Evolutionary conservation across 1,140 invertebrate genomes (phyloP).

Genomic region (Ostrea denselamellosa): DNA sequence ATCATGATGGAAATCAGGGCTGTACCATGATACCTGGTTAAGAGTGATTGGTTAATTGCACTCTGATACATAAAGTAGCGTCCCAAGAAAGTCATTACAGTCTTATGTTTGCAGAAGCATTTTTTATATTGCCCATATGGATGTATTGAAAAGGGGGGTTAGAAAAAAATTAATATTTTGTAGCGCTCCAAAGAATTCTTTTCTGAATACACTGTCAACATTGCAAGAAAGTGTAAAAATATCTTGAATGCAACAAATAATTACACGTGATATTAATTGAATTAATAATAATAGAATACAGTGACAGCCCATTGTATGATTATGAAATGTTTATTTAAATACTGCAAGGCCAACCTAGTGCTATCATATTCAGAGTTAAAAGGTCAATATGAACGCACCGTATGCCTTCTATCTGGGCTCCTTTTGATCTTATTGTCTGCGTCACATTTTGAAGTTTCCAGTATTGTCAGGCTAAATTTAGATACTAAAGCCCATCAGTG

Average conservation of each 20-base stretch:
- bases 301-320: constrained; percentile 40
- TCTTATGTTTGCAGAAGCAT: constrained; percentile 28
- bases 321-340: constrained; percentile 50
- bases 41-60: constrained; percentile 36
- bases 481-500: constrained; percentile 35
- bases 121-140: constrained; percentile 36
- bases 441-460: constrained; percentile 33
- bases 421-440: constrained; percentile 39
- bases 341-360: constrained; percentile 32
- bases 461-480: constrained; percentile 38
- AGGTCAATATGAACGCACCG: constrained; percentile 44
- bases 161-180: constrained; percentile 40
- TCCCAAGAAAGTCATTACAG: constrained; percentile 33
- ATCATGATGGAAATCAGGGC: constrained; percentile 21
- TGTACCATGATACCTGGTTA: constrained; percentile 30
- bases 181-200: constrained; percentile 29
- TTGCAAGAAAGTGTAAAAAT: constrained; percentile 43
- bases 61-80: constrained; percentile 35
- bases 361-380: constrained; percentile 46
- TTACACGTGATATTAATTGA: constrained; percentile 39
- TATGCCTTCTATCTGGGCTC: constrained; percentile 34
- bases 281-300: constrained; percentile 42
- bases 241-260: constrained; percentile 41
- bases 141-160: constrained; percentile 17
- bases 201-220: constrained; percentile 29